Percentiles rank a stretch among this genome's conserved stretches.
These are phyloP conservation scores for Bombycilla garrulus DNA, from an alignment of 2,113 vertebrate species.

Conservation along the genomic window DNA sequence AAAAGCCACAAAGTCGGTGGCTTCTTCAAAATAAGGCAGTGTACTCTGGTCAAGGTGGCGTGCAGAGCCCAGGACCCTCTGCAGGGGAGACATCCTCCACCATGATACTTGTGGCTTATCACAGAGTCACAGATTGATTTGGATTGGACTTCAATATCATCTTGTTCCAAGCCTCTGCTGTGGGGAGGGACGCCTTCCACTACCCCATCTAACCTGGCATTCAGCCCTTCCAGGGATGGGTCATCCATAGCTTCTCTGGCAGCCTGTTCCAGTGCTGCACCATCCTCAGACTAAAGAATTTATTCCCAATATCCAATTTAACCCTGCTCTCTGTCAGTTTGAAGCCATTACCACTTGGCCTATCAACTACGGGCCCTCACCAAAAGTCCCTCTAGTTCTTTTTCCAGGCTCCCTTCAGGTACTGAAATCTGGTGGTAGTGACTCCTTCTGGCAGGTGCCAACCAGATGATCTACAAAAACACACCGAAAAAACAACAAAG, in stretches of 20 bases:
- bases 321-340: neutral
- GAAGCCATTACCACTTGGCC: neutral
- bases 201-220: neutral
- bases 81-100: neutral
- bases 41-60: rapidly evolving
- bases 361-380: neutral
- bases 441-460: neutral
- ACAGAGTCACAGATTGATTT: neutral
- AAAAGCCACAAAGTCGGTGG: neutral
- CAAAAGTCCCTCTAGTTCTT: neutral
- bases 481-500: neutral
- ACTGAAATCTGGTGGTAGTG: neutral
- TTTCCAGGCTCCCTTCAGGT: neutral
- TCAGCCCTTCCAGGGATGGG: neutral
- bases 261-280: neutral
- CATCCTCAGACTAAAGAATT: neutral
- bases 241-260: neutral
- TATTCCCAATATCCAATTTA: neutral
- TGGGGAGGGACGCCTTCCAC: neutral
- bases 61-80: neutral
- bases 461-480: neutral
- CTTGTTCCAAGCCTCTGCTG: neutral
- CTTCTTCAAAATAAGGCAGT: neutral
- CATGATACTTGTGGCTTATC: neutral
- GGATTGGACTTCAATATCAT: neutral